Evolutionary conservation across 2,113 vertebrate genomes (phyloP).

Genomic region (Zootoca vivipara): DNA sequence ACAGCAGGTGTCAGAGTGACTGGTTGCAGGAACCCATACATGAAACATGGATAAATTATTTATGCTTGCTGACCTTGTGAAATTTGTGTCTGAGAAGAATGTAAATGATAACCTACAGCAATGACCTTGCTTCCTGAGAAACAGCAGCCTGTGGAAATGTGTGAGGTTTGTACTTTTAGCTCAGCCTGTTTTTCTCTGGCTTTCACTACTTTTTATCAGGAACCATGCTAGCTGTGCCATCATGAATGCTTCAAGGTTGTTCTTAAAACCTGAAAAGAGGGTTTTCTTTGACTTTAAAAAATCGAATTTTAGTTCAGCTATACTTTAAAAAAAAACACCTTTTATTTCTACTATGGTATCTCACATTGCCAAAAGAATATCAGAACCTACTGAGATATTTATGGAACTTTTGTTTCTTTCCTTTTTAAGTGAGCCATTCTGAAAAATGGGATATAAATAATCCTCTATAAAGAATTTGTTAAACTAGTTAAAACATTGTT

Average conservation of each 20-base stretch:
- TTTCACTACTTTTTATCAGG: fast-evolving
- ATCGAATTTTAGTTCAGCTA: neutral
- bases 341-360: neutral
- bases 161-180: neutral
- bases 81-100: conserved; percentile 13
- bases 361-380: neutral
- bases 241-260: neutral
- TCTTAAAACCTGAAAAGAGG: neutral
- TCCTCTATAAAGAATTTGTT: neutral
- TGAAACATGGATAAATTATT: conserved; percentile 12
- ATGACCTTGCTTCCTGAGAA: neutral
- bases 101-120: conserved; percentile 33
- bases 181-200: neutral
- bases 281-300: neutral
- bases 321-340: neutral
- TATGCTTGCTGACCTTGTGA: conserved; percentile 28
- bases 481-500: neutral
- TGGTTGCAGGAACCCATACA: neutral
- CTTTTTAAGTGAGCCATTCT: neutral
- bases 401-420: neutral
- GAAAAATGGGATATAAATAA: neutral
- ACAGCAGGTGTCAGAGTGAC: neutral
- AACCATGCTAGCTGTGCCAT: neutral
- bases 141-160: neutral
- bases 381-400: neutral